phyloP scores from a whole-genome alignment of 2,797 vertebrate genomes.

The Lepilemur ruficaudatus region DNA sequence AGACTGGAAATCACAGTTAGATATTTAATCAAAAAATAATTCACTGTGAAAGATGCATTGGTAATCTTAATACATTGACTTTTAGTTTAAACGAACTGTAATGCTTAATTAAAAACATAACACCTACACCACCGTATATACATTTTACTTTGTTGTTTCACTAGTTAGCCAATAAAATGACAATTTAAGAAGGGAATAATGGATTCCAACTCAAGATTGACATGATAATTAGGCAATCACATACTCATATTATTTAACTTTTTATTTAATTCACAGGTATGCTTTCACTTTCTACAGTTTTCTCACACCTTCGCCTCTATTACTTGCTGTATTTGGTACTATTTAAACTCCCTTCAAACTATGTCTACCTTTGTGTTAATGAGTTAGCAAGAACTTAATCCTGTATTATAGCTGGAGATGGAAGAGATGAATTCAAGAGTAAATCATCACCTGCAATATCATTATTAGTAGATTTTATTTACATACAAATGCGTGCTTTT shows the following conservation, averaged over 20 bases:
- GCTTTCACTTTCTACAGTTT: neutral
- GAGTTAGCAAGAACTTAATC: neutral
- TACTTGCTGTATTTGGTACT: neutral
- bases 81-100: neutral
- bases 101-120: neutral
- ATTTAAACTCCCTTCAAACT: neutral
- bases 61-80: neutral
- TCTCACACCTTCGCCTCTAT: neutral
- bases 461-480: neutral
- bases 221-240: neutral
- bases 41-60: slow-evolving; percentile 2
- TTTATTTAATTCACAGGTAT: neutral
- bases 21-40: neutral
- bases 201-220: neutral
- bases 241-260: neutral
- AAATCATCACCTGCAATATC: neutral
- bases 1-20: neutral
- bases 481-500: neutral
- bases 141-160: neutral
- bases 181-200: neutral
- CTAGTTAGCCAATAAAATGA: neutral
- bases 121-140: neutral
- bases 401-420: neutral
- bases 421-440: neutral
- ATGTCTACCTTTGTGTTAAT: neutral